These are phyloP conservation scores for Ochropleura leucogaster DNA, from an alignment of 2,888 invertebrate genomes.

Conservation along the genomic window DNA sequence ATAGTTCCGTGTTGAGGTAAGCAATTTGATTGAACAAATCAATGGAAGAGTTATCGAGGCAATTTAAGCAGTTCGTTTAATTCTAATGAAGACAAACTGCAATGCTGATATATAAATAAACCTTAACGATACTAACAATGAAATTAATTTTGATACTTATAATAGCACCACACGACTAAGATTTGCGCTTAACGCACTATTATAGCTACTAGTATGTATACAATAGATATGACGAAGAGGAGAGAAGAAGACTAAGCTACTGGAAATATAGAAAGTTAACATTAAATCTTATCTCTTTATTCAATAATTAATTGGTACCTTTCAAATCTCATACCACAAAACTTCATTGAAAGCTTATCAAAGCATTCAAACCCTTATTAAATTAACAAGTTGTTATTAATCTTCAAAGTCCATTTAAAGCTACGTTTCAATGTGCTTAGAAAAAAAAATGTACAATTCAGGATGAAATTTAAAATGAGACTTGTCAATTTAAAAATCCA, in stretches of 20 bases:
- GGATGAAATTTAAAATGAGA: background rate
- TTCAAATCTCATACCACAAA: constrained; percentile 56
- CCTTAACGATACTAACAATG: constrained; percentile 5
- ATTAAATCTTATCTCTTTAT: constrained; percentile 51
- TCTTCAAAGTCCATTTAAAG: constrained; percentile 44
- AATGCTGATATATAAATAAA: background rate
- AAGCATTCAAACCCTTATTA: constrained; percentile 27
- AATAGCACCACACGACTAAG: constrained; percentile 85
- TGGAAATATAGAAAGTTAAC: constrained; percentile 69
- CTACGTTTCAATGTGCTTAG: constrained; percentile 34
- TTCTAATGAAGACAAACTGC: constrained; percentile 7
- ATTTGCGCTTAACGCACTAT: constrained; percentile 65
- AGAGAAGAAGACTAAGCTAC: constrained; percentile 65
- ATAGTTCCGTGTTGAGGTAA: constrained; percentile 42
- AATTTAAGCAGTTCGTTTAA: constrained; percentile 32
- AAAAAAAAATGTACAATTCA: constrained; percentile 1
- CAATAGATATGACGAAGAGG: constrained; percentile 76
- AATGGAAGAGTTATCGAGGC: constrained; percentile 44
- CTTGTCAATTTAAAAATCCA: constrained; percentile 4
- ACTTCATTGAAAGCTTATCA: constrained; percentile 48
- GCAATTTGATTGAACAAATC: constrained; percentile 35
- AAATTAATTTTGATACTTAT: constrained; percentile 65
- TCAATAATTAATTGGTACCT: constrained; percentile 65
- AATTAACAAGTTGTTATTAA: constrained; percentile 15
- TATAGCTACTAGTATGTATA: constrained; percentile 56